Evolutionary conservation across 1,140 invertebrate genomes (phyloP).

Genomic region (Contarinia nasturtii): DNA sequence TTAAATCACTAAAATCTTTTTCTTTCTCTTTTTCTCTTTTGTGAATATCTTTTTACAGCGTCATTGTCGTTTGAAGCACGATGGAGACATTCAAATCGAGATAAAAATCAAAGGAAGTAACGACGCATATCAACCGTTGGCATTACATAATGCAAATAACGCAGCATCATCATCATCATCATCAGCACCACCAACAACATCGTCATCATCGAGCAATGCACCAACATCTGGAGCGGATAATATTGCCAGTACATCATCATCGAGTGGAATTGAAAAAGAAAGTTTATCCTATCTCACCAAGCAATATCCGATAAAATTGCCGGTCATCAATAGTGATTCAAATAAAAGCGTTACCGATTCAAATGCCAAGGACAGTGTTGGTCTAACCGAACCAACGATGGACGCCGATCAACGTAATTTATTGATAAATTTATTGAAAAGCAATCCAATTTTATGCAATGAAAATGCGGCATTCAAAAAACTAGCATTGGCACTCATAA

Average conservation of each 20-base stretch:
- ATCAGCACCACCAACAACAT: slow-evolving; percentile 38
- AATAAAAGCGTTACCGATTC: too few relatives aligned
- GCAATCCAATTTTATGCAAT: slow-evolving; percentile 21
- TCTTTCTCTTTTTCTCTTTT: slow-evolving; percentile 6
- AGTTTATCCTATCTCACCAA: too few relatives aligned
- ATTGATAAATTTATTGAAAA: neutral
- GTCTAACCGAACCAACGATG: too few relatives aligned
- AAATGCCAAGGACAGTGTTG: too few relatives aligned
- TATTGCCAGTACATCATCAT: slow-evolving; percentile 10
- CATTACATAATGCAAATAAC: slow-evolving; percentile 51
- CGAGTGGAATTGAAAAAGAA: neutral
- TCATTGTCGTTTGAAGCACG: slow-evolving; percentile 52
- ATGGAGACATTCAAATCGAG: slow-evolving; percentile 45
- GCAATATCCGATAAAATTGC: too few relatives aligned
- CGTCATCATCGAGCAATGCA: slow-evolving; percentile 45
- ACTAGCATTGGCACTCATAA: slow-evolving; percentile 39
- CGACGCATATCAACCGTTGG: slow-evolving; percentile 30
- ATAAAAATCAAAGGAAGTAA: slow-evolving; percentile 21
- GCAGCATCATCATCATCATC: slow-evolving; percentile 44
- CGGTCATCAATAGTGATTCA: too few relatives aligned
- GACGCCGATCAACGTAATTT: too few relatives aligned
- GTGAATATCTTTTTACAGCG: slow-evolving; percentile 30
- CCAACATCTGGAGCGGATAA: slow-evolving; percentile 46
- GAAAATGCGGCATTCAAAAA: slow-evolving; percentile 40
- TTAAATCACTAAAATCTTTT: slow-evolving; percentile 6